Base-by-base conservation (phyloP, 2,113 vertebrate genomes). In the Fulmarus glacialis region DNA sequence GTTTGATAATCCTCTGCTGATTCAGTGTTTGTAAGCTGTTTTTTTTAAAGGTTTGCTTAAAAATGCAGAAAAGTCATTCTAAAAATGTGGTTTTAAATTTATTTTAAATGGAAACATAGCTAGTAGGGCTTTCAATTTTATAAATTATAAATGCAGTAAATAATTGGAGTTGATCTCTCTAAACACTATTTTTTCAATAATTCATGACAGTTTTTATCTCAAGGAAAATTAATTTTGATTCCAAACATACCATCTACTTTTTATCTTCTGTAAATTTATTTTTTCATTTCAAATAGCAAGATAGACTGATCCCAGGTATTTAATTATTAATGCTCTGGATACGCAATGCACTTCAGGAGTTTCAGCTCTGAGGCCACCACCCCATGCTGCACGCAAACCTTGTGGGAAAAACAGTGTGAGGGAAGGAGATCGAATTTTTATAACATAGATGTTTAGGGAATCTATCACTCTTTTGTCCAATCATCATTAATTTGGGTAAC, bases 281-380 rank as follows among this genome's bases (percentile, higher is more conserved):
- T 88, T 91, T 88, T 50, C 24, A 30, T 90, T 64, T 87, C 70
- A 89, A 79, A 87, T 15, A 82, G 64, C 64, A 91, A 75, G 78
- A 89, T 0, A 87, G 84, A 84, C 32, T 72, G 81, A 85, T 79
- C 36, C 62, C 67, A 90, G 62, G 24, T 91, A 82, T 77, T 96
- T 75, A 87, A 97, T 90, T 91, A 96, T 93, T 94, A 74, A 95
- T 82, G 84, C 56, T 84, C 20, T 84, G 87, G 68, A 38, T 70
- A 45, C 1, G 3, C 63, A 67, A 13, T 62, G 84, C 72, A 78
- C 84, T 91, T 84, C 64, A 87, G 81, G 77, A 96, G 56, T 12
- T 48, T 81, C 64, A 74, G 73, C 83, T 78, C 91, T 81, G 73
- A 75, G 47, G 68, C 82, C 62, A 79, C 70, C 70, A 78, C 81